phyloP scores from a whole-genome alignment of 2,797 vertebrate species.

The Trachops cirrhosus region DNA sequence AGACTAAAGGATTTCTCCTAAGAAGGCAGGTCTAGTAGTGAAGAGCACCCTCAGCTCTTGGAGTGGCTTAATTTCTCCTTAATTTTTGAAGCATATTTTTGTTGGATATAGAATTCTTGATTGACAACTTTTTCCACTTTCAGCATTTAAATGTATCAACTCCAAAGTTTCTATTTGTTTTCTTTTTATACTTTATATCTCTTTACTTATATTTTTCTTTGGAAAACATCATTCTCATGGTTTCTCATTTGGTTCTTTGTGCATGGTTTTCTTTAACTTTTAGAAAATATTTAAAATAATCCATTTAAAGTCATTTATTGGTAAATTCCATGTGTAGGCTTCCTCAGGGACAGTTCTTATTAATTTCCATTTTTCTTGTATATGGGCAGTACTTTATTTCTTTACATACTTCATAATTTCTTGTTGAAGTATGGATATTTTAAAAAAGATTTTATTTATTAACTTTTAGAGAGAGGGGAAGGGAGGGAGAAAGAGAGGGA shows the following conservation, averaged over 20 bases:
- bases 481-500: too few relatives aligned
- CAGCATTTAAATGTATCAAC: neutral
- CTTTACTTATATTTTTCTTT: conserved; percentile 24
- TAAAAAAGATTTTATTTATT: neutral
- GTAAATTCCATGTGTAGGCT: neutral
- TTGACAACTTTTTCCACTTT: neutral
- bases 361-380: neutral
- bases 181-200: neutral
- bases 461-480: too few relatives aligned
- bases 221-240: neutral
- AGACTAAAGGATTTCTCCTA: neutral
- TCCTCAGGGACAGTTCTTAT: neutral
- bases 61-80: neutral
- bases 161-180: neutral
- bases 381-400: neutral
- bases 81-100: conserved; percentile 3
- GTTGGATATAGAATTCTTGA: neutral
- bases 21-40: neutral
- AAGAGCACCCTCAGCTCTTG: neutral
- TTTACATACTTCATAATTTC: neutral
- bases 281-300: conserved; percentile 1
- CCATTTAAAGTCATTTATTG: neutral
- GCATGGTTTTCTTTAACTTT: neutral
- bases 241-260: conserved; percentile 30
- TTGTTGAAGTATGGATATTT: neutral